Evolutionary conservation across 2,113 vertebrate genomes (phyloP), one percentile per base, ranked within the genome.

Genomic region (Callithrix jacchus): DNA sequence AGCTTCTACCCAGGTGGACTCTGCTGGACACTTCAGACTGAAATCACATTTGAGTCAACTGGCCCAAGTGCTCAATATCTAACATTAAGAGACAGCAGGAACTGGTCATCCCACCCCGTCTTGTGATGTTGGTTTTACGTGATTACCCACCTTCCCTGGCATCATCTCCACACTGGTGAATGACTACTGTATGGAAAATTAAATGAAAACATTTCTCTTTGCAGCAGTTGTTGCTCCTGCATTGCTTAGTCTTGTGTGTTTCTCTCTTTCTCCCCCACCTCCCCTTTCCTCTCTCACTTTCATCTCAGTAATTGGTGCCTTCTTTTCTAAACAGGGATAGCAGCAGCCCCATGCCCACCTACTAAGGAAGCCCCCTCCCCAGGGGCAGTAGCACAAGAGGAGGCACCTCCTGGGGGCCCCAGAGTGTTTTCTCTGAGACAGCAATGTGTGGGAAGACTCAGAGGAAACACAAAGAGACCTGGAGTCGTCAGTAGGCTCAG

Each of bases 121-220:
- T 92, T 92, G 82, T 70, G 76, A 81, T 94, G 73, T 30, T 95
- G 88, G 92, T 97, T 98, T 97, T 93, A 52, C 94, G 49, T 0
- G 6, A 91, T 66, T 49, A 71, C 96, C 92, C 74, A 45, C n/a
- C 91, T 91, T 96, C 93, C 73, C 82, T 79, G 88, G 91, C 83
- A 87, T 89, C 89, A 90, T 37, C 89, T 97, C 89, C 88, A 86
- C 94, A 94, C 21, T 80, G 70, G 93, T 40, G 35, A 61, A 81
- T 56, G 96, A 87, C 82, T 58, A 13, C 83, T 95, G 47, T 6
- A 66, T 61, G 95, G 93, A 96, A 93, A 95, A 98, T 91, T 86
- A 96, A 97, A 97, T 94, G 95, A 95, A 98, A 97, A 30, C 68
- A 74, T 3, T 79, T 76, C 96, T 94, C 96, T 98, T 87, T 94